Conservation (phyloP, 2,888 invertebrate genomes). For the Cylloceria caligata region DNA sequence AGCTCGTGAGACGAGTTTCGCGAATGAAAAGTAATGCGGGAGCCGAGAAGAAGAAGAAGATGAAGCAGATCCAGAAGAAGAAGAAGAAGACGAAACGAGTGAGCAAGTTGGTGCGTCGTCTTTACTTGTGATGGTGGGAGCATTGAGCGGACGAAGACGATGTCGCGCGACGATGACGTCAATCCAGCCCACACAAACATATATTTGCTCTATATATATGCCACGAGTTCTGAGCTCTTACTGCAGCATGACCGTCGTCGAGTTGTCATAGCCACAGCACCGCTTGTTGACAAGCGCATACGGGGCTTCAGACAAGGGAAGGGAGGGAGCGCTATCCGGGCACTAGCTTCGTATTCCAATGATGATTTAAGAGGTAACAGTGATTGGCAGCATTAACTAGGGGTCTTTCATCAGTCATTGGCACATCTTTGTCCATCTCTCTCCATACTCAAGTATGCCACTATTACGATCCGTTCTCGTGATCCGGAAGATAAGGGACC, state of each 20-base stretch:
- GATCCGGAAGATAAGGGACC: slow-evolving; percentile 39
- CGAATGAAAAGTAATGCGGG: slow-evolving; percentile 61
- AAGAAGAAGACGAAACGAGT: slow-evolving; percentile 31
- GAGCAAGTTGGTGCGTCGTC: slow-evolving; percentile 35
- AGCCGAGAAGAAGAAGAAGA: slow-evolving; percentile 22
- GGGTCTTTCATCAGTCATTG: not conserved
- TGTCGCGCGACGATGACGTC: slow-evolving; percentile 68
- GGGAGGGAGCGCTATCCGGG: slow-evolving; percentile 16
- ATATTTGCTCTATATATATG: slow-evolving; percentile 14
- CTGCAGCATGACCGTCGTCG: slow-evolving; percentile 30
- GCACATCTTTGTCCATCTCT: slow-evolving; percentile 2
- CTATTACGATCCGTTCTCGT: not conserved
- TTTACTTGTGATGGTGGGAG: slow-evolving; percentile 39
- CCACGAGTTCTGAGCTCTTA: slow-evolving; percentile 28
- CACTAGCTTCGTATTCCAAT: slow-evolving; percentile 46
- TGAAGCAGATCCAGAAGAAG: slow-evolving; percentile 33
- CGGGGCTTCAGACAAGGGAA: not conserved
- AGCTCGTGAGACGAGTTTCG: slow-evolving; percentile 67
- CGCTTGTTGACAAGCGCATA: slow-evolving; percentile 46
- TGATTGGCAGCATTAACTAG: slow-evolving; percentile 18
- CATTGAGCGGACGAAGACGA: slow-evolving; percentile 38
- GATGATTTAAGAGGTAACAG: not conserved
- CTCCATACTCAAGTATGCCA: not conserved
- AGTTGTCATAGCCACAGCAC: slow-evolving; percentile 40
- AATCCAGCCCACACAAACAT: slow-evolving; percentile 50